Conservation (phyloP, 1,140 invertebrate genomes). For the Drosophila ohnishii region DNA sequence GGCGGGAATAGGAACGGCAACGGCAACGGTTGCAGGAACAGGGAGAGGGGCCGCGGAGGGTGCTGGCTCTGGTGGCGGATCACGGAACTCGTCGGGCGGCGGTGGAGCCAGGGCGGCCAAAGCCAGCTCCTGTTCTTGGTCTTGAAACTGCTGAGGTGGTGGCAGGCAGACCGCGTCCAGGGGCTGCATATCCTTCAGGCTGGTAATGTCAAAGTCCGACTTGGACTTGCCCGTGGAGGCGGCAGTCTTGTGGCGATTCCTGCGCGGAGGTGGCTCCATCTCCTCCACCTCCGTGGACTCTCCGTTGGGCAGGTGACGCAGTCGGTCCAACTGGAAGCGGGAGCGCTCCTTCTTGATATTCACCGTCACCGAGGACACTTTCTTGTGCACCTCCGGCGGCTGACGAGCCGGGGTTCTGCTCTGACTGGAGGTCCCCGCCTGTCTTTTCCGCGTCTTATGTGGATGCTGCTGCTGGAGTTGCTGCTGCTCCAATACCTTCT, state of each 20-base stretch:
- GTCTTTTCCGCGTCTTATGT: conserved; percentile 58
- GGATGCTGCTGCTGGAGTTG: conserved; percentile 58
- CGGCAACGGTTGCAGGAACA: background rate
- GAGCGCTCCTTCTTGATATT: conserved; percentile 71
- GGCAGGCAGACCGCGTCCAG: conserved; percentile 90
- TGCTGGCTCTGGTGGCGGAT: conserved; percentile 83
- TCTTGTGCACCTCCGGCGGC: conserved; percentile 63
- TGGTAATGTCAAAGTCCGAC: conserved; percentile 84
- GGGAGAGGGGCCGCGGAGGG: conserved; percentile 25
- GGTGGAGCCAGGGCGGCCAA: conserved; percentile 82
- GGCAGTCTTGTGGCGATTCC: conserved; percentile 52
- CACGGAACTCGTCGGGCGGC: conserved; percentile 88
- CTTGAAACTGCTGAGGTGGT: conserved; percentile 93
- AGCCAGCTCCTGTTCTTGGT: conserved; percentile 84
- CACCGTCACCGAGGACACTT: conserved; percentile 73
- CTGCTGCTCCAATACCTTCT: conserved; percentile 84
- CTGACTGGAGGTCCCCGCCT: conserved; percentile 48
- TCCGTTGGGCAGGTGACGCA: conserved; percentile 71
- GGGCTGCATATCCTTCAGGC: conserved; percentile 85
- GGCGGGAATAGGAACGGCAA: conserved; percentile 2
- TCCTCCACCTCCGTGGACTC: conserved; percentile 80
- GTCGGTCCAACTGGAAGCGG: conserved; percentile 64
- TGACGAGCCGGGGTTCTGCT: conserved; percentile 64
- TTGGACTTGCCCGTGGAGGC: conserved; percentile 75
- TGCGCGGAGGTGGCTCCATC: conserved; percentile 64